Evolutionary conservation across 2,888 invertebrate species (phyloP), one percentile per base, ranked within the genome.

Genomic region (Heteropelma amictum): DNA sequence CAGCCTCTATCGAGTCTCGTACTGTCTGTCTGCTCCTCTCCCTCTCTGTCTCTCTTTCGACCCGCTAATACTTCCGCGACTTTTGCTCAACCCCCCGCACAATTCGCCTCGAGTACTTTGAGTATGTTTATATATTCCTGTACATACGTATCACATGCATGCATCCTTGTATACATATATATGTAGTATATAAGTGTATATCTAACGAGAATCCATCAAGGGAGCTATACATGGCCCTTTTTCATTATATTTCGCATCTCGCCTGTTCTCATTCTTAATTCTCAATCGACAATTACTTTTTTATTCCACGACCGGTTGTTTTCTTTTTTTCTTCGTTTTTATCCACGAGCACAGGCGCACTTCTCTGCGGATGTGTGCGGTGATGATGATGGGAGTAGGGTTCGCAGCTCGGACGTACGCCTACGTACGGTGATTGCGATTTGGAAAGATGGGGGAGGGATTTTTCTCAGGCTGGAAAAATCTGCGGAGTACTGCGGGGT

Each of bases 1-100:
- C 73, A 71, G 67, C 72, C 69, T 76, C 64, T 58, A 42, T 30
- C 60, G 67, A 76, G 49, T 40, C 72, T 72, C 56, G 19, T 45
- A 28, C 74, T 74, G 73, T 72, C 74, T 68, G 70, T 71, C 77
- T 75, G 51, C 38, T 53, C 45, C 23, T 54, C 56, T 47, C 21
- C 10, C 30, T 12, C 33, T 67, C 38, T 17, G 49, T 51, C 63
- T 63, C 49, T 35, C 35, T 63, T 35, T 49, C 45, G 12, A 10
- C 10, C n/a, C 17, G 26, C 63, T 51, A 49, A 38, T 61, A 63
- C 63, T 63, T 38, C 26, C 35, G 35, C 49, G 63, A 35, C 63
- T 47, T 45, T 60, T 58, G 42, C 42, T 61, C 47, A 26, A n/a
- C 49, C 63, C 63, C 63, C 49, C 23, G 49, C 35, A 38, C 49